A percentile compares a stretch with the other conserved stretches of the same genome.
Evolutionary conservation across 2,113 vertebrate species (phyloP).

Genomic region (Perognathus longimembris): DNA sequence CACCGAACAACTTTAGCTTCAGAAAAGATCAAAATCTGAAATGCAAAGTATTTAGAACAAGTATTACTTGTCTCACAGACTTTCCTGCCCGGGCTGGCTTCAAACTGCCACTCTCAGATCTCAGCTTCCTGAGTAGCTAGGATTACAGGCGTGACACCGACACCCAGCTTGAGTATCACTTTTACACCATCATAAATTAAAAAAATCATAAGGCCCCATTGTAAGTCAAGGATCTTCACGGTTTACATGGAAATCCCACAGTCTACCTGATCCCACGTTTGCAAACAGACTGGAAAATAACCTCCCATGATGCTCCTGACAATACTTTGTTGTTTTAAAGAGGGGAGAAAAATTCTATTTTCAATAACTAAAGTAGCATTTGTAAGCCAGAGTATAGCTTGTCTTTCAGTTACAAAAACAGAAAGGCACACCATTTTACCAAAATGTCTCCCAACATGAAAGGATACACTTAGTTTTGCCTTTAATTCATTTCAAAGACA

Average conservation of each 20-base stretch:
- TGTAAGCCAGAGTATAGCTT: neutral
- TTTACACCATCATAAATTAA: neutral
- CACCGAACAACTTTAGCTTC: neutral
- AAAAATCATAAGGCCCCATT: neutral
- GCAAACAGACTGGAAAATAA: neutral
- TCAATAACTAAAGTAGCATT: neutral
- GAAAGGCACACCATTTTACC: neutral
- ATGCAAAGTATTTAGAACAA: too few relatives aligned
- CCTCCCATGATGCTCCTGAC: neutral
- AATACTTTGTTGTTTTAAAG: slow-evolving; percentile 23
- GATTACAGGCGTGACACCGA: too few relatives aligned
- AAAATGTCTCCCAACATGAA: neutral
- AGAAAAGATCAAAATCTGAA: neutral
- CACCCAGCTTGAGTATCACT: neutral
- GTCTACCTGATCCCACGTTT: neutral
- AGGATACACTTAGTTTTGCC: neutral
- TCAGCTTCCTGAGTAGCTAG: too few relatives aligned
- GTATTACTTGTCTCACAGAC: too few relatives aligned
- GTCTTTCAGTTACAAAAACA: slow-evolving; percentile 10
- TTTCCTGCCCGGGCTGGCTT: too few relatives aligned
- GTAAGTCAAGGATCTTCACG: neutral
- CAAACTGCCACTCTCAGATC: too few relatives aligned
- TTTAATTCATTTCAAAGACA: slow-evolving; percentile 54
- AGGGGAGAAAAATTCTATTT: neutral
- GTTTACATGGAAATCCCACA: neutral